A percentile compares a stretch with the other conserved stretches of the same genome.
Conservation (phyloP, 92 coral and sea anemone species). For the Meandrina meandrites region DNA sequence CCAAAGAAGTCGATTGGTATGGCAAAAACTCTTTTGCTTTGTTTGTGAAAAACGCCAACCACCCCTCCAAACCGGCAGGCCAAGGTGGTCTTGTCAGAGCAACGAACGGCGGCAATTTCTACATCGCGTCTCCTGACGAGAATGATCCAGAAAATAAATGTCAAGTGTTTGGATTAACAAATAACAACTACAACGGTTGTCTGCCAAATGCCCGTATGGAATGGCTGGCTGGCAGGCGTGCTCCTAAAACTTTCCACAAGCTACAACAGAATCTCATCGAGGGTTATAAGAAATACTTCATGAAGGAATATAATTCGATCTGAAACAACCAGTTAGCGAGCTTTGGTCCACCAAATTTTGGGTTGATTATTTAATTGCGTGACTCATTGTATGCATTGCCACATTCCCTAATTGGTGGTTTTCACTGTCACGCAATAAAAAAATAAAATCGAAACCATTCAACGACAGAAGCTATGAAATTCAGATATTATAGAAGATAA, state of each 20-base stretch:
- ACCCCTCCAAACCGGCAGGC: slow-evolving; percentile 41
- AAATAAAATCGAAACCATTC: no score
- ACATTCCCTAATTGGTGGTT: no score
- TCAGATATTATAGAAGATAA: no score
- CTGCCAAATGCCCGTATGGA: neutral
- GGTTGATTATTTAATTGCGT: no score
- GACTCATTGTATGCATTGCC: no score
- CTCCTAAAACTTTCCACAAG: neutral
- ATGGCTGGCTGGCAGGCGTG: neutral
- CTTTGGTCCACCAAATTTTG: no score
- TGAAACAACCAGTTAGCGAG: neutral
- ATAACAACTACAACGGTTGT: neutral
- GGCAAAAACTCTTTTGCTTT: slow-evolving; percentile 31
- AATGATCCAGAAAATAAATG: neutral
- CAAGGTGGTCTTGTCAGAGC: neutral
- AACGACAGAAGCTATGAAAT: no score
- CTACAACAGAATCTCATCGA: neutral
- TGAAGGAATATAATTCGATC: neutral
- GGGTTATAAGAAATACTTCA: neutral
- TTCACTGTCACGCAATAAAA: no score
- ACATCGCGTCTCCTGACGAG: neutral
- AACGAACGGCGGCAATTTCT: neutral
- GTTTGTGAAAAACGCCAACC: slow-evolving; percentile 19
- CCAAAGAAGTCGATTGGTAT: slow-evolving; percentile 45
- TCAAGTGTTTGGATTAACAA: neutral